Conservation (phyloP, 1,140 invertebrate genomes). For the Agrilus planipennis region DNA sequence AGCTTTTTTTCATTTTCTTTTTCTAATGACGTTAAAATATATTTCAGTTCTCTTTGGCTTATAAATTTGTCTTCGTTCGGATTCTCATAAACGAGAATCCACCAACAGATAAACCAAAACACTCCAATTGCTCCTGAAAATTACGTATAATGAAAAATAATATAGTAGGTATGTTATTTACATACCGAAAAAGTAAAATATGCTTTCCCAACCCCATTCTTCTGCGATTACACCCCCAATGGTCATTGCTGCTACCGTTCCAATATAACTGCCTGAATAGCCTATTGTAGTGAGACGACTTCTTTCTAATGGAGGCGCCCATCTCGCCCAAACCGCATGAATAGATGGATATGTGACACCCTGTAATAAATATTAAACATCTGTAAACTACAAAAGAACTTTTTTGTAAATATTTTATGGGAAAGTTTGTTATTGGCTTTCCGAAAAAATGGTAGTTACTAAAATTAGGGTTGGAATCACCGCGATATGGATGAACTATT, state of each 20-base stretch:
- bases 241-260: conserved; percentile 11
- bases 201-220: conserved; percentile 8
- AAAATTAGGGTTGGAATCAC: too few relatives aligned
- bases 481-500: too few relatives aligned
- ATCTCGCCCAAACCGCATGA: conserved; percentile 10
- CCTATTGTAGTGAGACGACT: conserved; percentile 7
- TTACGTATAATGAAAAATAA: not conserved
- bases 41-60: conserved; percentile 59
- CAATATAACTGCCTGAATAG: conserved; percentile 10
- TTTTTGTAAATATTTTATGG: too few relatives aligned
- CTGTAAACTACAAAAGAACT: too few relatives aligned
- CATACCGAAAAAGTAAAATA: conserved; percentile 13
- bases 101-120: conserved; percentile 42
- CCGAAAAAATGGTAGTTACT: too few relatives aligned
- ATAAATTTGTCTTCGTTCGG: conserved; percentile 68
- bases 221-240: conserved; percentile 10
- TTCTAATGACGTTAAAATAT: conserved; percentile 47
- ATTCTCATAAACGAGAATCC: conserved; percentile 56
- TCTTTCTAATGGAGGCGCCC: conserved; percentile 11
- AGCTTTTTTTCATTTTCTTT: not conserved
- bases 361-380: conserved; percentile 3
- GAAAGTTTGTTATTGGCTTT: too few relatives aligned
- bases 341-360: conserved; percentile 13
- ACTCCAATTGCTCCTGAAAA: conserved; percentile 8
- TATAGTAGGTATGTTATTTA: not conserved